phyloP scores from a whole-genome alignment of 1,140 invertebrate genomes.

The Lycorma delicatula region DNA sequence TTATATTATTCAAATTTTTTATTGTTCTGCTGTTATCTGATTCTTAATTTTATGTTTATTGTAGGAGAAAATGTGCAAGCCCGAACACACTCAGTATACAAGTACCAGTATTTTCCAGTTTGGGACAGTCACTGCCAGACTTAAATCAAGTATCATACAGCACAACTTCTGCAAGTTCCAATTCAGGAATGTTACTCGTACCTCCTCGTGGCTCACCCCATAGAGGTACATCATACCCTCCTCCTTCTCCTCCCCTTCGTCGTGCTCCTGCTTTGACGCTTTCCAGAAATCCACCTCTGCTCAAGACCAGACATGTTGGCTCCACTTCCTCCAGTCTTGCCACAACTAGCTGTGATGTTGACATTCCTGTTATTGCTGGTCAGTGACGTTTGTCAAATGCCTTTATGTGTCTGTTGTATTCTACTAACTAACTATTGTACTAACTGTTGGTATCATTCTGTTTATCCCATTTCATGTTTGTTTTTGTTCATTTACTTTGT shows the following conservation, averaged over 20 bases:
- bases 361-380: conserved; percentile 40
- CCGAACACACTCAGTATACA: conserved; percentile 69
- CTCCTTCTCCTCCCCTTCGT: conserved; percentile 60
- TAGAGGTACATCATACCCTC: conserved; percentile 64
- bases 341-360: conserved; percentile 37
- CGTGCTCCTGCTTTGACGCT: conserved; percentile 57
- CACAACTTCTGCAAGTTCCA: conserved; percentile 39
- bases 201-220: conserved; percentile 41
- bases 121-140: conserved; percentile 66
- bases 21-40: too few species aligned
- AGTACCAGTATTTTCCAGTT: conserved; percentile 48
- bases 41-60: too few species aligned
- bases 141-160: conserved; percentile 46
- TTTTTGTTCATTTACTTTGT: too few species aligned
- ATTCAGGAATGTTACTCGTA: conserved; percentile 41
- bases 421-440: too few species aligned
- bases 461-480: too few species aligned
- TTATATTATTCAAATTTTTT: too few species aligned
- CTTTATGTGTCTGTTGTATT: too few species aligned
- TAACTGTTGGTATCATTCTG: too few species aligned
- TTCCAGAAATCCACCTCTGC: conserved; percentile 62
- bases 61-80: conserved; percentile 40
- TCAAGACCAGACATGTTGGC: conserved; percentile 52
- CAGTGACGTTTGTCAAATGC: conserved; percentile 9
- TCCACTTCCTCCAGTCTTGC: conserved; percentile 5